Percentiles rank a stretch among this genome's conserved stretches.
Evolutionary conservation across 2,888 invertebrate species (phyloP).

Genomic region (Cenopis cana): DNA sequence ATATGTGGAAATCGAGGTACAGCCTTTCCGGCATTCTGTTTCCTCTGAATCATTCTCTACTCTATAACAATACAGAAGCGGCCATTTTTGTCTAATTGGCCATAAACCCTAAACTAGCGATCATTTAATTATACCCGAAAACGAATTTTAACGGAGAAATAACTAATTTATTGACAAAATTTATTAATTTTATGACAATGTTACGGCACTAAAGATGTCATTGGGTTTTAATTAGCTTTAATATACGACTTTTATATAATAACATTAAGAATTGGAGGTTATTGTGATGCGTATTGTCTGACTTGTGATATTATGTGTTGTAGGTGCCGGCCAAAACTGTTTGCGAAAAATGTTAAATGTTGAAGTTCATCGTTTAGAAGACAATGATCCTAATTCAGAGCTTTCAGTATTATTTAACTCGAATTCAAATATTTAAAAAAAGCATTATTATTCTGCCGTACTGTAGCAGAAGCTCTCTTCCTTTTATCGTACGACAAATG

Average conservation of each 20-base stretch:
- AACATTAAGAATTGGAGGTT: conserved; percentile 20
- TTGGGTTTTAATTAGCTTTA: conserved; percentile 33
- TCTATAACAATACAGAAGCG: conserved; percentile 49
- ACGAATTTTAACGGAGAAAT: conserved; percentile 29
- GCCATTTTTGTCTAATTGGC: conserved; percentile 55
- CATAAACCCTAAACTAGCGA: conserved; percentile 51
- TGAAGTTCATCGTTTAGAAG: background rate
- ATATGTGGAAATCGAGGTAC: background rate
- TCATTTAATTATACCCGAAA: conserved; percentile 48
- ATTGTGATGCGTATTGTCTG: conserved; percentile 13
- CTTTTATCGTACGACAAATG: background rate
- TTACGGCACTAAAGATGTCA: conserved; percentile 39
- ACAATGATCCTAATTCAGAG: too few species aligned
- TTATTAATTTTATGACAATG: conserved; percentile 49
- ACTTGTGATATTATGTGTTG: background rate
- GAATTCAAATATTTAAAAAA: too few species aligned
- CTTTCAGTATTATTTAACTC: too few species aligned
- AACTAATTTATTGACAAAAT: conserved; percentile 39
- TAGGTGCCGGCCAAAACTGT: background rate
- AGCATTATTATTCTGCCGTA: too few species aligned
- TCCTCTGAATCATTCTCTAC: conserved; percentile 32
- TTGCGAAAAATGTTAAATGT: background rate
- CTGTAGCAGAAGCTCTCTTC: too few species aligned
- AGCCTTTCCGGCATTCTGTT: background rate
- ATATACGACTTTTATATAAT: conserved; percentile 26